These are phyloP conservation scores for Ectemnius cavifrons DNA, from an alignment of 2,888 invertebrate species.

Conservation along the genomic window DNA sequence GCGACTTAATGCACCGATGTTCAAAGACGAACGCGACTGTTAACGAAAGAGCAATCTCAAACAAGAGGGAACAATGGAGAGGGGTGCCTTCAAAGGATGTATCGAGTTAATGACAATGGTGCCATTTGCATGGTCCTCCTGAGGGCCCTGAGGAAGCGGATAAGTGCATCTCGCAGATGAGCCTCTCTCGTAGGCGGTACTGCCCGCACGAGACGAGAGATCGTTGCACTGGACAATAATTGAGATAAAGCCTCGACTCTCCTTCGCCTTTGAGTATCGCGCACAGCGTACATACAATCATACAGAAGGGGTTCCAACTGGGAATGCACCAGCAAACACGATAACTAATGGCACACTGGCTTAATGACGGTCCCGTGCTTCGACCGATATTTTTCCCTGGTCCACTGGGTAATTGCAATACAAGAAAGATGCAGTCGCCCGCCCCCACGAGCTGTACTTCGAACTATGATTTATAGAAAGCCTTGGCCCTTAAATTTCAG, in stretches of 20 bases:
- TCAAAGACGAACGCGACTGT: slow-evolving; percentile 24
- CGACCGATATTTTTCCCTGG: slow-evolving; percentile 6
- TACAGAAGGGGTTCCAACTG: slow-evolving; percentile 43
- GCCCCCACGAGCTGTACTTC: neutral
- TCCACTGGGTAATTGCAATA: slow-evolving; percentile 3
- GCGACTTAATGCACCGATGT: neutral
- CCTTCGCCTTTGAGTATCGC: slow-evolving; percentile 51
- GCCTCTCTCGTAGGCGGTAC: slow-evolving; percentile 53
- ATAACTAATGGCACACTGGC: slow-evolving; percentile 47
- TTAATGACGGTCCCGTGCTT: slow-evolving; percentile 35
- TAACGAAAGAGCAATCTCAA: slow-evolving; percentile 52
- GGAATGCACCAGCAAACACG: slow-evolving; percentile 41
- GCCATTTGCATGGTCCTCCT: slow-evolving; percentile 59
- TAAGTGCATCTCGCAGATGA: slow-evolving; percentile 56
- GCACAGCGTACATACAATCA: neutral
- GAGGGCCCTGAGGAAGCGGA: slow-evolving; percentile 55
- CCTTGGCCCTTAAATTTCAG: neutral
- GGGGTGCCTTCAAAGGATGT: slow-evolving; percentile 61
- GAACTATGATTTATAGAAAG: slow-evolving; percentile 7
- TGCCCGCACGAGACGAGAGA: slow-evolving; percentile 32
- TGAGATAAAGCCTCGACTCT: slow-evolving; percentile 57
- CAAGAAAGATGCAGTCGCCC: neutral
- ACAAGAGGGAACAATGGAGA: slow-evolving; percentile 49
- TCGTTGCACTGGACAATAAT: slow-evolving; percentile 59
- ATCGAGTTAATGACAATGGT: slow-evolving; percentile 65